Evolutionary conservation across 1,140 invertebrate genomes (phyloP).

Genomic region (Brachionus plicatilis): DNA sequence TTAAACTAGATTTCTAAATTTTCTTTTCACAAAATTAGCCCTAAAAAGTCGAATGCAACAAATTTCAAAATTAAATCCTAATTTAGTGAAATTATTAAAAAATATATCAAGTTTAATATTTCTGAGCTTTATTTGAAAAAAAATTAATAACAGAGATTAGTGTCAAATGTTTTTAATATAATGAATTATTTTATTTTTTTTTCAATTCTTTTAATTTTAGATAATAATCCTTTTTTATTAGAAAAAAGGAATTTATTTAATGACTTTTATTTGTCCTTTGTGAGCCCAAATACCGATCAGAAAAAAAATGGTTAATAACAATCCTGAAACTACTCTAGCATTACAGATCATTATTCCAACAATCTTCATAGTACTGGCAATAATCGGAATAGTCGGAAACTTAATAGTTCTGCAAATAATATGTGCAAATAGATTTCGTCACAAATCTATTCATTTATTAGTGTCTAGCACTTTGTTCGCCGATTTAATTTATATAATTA

Average conservation of each 20-base stretch:
- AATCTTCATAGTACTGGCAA: background rate
- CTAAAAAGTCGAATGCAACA: too few relatives aligned
- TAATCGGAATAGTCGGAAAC: conserved; percentile 9
- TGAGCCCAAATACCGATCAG: background rate
- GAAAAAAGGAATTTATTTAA: background rate
- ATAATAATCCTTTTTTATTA: background rate
- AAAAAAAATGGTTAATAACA: background rate
- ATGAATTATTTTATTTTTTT: too few relatives aligned
- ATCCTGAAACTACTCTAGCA: background rate
- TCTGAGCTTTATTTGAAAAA: too few relatives aligned
- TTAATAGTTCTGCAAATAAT: conserved; percentile 30
- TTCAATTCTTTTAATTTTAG: background rate
- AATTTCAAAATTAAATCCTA: too few relatives aligned
- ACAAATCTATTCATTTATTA: conserved; percentile 36
- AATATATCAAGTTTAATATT: too few relatives aligned
- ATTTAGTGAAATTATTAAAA: too few relatives aligned
- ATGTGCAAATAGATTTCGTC: conserved; percentile 39
- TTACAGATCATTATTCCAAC: conserved; percentile 1
- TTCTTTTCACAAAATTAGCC: too few relatives aligned
- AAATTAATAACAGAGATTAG: too few relatives aligned
- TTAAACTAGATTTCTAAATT: too few relatives aligned
- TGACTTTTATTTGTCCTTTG: background rate
- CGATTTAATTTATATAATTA: background rate
- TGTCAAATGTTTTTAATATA: too few relatives aligned
- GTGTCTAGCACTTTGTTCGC: background rate